phyloP scores from a whole-genome alignment of 2,797 vertebrate species.

The Florisuga fusca region DNA sequence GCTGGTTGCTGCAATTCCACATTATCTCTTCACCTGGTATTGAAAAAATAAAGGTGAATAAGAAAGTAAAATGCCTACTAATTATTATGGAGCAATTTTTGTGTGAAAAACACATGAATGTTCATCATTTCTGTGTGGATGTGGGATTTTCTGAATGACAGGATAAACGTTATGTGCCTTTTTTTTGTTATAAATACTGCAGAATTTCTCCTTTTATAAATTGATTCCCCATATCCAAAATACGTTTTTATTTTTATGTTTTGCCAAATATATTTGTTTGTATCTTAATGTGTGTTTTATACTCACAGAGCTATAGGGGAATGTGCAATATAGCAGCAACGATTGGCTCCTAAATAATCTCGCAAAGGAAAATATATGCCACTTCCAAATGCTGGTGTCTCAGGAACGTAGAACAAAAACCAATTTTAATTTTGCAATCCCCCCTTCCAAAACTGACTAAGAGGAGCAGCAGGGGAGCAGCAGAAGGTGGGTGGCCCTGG shows the following conservation, averaged over 20 bases:
- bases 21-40: background rate
- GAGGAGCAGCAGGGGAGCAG: background rate
- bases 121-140: background rate
- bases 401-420: background rate
- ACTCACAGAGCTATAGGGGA: background rate
- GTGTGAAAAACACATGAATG: background rate
- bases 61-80: background rate
- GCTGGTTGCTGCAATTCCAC: background rate
- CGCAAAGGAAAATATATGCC: background rate
- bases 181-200: background rate
- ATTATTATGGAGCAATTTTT: background rate
- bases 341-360: background rate
- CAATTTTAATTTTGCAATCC: background rate
- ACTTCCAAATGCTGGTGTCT: background rate
- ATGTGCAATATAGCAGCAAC: background rate
- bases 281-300: background rate
- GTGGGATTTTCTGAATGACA: background rate
- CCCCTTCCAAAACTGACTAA: accelerated
- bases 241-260: background rate
- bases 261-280: background rate
- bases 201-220: background rate
- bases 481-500: background rate
- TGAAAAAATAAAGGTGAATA: background rate
- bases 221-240: background rate
- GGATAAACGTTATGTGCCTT: background rate